Evolutionary conservation across 1,140 invertebrate genomes (phyloP), one percentile per base, ranked within the genome.

Genomic region (Aradophagus sp.): DNA sequence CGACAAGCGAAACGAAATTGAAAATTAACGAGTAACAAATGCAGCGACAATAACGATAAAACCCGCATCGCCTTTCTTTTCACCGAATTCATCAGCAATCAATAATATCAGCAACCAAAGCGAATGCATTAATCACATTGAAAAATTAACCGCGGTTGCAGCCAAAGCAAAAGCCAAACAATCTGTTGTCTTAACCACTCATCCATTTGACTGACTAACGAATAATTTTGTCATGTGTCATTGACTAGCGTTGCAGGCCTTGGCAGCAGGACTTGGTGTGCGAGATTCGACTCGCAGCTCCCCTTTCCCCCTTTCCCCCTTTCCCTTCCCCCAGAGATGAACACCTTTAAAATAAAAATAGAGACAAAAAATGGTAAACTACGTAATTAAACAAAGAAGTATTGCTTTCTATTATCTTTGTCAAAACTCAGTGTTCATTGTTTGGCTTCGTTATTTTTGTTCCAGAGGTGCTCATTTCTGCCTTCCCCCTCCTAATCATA

Each of bases 131-230:
- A 36, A 48, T 48, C 32, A 17, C 20, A 44, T 29, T 62, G 20
- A 23, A 23, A 23, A 62, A 52, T 17, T 20, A 44, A 50, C n/a
- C n/a, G 4, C 20, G 20, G 20, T 8, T 8, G 20, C 20, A 5
- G 20, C 20, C 4, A 8, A 5, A 11, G 1, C 44, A 32, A 2
- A 14, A 44, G 27, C 11, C 7, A 27, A 59, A n/a, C n/a, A 19
- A 26, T 20, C 15, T 75, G 62, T 69, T 75, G 84, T 84, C 81
- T 86, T 84, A 84, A 85, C 82, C 83, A 86, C 83, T 86, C 83
- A 85, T 86, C 84, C 84, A 86, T 81, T 81, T 83, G 81, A 82
- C 79, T 76, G 77, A 84, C 84, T 82, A 84, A 83, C 76, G 76
- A 74, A 31, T 29, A 29, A 10, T 72, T 59, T 65, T 70, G 52